These are phyloP conservation scores for Ptiloglossa arizonensis DNA, from an alignment of 1,140 invertebrate genomes.

Conservation along the genomic window DNA sequence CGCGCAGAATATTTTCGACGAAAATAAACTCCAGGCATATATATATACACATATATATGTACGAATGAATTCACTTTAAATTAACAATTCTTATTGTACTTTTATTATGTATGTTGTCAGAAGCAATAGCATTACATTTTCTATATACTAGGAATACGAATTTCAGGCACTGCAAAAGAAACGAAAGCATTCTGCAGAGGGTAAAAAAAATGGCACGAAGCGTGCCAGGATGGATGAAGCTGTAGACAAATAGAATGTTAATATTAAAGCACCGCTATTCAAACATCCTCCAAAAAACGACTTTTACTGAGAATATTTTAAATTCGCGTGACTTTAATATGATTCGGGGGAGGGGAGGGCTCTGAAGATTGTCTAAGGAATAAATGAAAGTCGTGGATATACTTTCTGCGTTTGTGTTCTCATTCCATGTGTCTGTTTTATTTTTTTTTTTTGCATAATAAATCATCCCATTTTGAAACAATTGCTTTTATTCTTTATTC, in stretches of 20 bases:
- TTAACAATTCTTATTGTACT: conserved; percentile 20
- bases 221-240: conserved; percentile 79
- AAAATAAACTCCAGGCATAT: background rate
- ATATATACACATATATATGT: background rate
- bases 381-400: conserved; percentile 51
- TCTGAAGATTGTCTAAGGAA: conserved; percentile 37
- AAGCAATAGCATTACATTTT: conserved; percentile 50
- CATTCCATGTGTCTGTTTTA: conserved; percentile 60
- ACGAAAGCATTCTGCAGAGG: conserved; percentile 79
- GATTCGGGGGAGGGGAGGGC: conserved; percentile 14
- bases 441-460: conserved; percentile 75
- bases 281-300: conserved; percentile 46
- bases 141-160: conserved; percentile 76
- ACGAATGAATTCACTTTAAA: background rate
- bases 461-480: conserved; percentile 70
- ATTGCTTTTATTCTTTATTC: conserved; percentile 67
- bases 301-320: conserved; percentile 48
- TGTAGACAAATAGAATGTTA: conserved; percentile 76
- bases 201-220: conserved; percentile 82
- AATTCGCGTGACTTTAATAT: conserved; percentile 42
- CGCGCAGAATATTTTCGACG: conserved; percentile 43
- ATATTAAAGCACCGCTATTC: conserved; percentile 48
- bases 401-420: conserved; percentile 55
- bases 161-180: conserved; percentile 82
- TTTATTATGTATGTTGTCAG: conserved; percentile 56